Conservation (phyloP, 2,797 vertebrate genomes). For the Steatocranus sp. region DNA sequence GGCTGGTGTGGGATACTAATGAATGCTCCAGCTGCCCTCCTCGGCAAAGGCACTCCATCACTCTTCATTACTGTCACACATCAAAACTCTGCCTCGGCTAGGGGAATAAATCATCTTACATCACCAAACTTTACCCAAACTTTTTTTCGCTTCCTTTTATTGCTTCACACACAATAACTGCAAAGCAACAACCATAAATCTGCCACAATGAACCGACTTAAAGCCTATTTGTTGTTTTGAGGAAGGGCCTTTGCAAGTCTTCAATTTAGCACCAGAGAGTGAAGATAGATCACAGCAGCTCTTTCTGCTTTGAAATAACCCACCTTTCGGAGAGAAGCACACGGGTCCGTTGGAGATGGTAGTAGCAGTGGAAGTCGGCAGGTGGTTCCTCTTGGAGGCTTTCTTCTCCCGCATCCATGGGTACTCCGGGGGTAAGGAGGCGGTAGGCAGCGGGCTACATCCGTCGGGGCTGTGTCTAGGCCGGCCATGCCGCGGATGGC, state of each 20-base stretch:
- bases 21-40: conserved; percentile 95
- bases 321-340: conserved; percentile 96
- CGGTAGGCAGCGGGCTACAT: conserved; percentile 89
- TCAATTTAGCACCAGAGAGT: conserved; percentile 33
- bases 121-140: conserved; percentile 79
- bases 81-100: conserved; percentile 86
- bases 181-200: conserved; percentile 71
- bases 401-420: conserved; percentile 99
- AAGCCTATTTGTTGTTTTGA: not conserved
- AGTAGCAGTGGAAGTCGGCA: conserved; percentile 81
- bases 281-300: not conserved
- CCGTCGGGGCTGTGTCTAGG: conserved; percentile 93
- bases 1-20: conserved; percentile 86
- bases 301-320: conserved; percentile 35
- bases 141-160: conserved; percentile 8
- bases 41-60: conserved; percentile 95
- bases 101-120: conserved; percentile 89
- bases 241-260: not conserved
- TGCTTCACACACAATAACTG: conserved; percentile 72
- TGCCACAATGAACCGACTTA: not conserved
- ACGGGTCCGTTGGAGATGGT: conserved; percentile 83
- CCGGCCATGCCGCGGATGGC: conserved; percentile 97
- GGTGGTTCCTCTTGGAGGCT: conserved; percentile 90
- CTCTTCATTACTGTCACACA: conserved; percentile 99
- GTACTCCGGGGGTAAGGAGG: conserved; percentile 94